phyloP scores from a whole-genome alignment of 2,888 invertebrate species.

The Laothoe populi region DNA sequence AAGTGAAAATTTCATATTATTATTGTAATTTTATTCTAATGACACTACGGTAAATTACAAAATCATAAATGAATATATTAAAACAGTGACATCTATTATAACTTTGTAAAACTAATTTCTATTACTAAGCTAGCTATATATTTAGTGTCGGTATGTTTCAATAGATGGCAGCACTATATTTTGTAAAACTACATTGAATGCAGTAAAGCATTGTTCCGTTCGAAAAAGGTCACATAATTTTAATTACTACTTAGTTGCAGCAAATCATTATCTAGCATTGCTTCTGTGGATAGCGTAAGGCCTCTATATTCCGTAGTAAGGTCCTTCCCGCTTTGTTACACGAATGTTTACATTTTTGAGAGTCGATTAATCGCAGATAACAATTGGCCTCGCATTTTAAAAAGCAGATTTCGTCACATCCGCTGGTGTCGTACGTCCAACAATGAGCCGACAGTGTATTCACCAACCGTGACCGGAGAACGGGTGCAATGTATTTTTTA shows the following conservation, averaged over 20 bases:
- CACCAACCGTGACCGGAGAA: constrained; percentile 38
- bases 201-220: no score
- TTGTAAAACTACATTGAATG: no score
- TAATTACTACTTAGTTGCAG: not conserved
- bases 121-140: not conserved
- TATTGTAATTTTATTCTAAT: not conserved
- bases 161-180: constrained; percentile 21
- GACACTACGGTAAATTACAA: no score
- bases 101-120: not conserved
- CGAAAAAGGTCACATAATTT: not conserved
- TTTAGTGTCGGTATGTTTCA: not conserved
- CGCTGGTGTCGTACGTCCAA: constrained; percentile 43
- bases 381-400: constrained; percentile 26
- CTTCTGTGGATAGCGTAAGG: no score
- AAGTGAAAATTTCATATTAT: constrained; percentile 53
- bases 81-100: constrained; percentile 33
- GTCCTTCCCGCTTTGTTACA: not conserved
- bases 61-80: no score
- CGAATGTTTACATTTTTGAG: constrained; percentile 17
- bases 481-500: constrained; percentile 27
- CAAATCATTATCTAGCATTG: not conserved
- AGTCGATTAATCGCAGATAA: constrained; percentile 26
- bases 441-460: constrained; percentile 38
- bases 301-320: not conserved
- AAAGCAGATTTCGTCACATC: constrained; percentile 53